Evolutionary conservation across 2,797 vertebrate genomes (phyloP).

Genomic region (Cossypha niveicapilla): DNA sequence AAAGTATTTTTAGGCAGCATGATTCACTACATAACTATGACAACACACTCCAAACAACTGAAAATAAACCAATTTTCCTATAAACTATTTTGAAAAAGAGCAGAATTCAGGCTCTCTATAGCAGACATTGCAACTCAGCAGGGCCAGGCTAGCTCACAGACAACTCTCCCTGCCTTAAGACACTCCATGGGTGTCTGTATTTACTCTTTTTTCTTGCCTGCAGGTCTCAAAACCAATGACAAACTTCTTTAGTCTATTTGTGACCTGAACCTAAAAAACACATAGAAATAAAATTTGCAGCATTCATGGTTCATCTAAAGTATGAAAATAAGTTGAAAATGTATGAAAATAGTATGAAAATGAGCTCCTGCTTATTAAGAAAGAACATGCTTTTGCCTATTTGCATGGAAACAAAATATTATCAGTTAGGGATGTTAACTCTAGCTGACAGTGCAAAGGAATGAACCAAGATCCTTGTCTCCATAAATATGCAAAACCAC

Average conservation of each 20-base stretch:
- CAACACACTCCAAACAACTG: not conserved
- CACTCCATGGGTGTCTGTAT: not conserved
- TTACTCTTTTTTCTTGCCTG: not conserved
- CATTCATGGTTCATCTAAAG: not conserved
- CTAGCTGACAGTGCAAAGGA: not conserved
- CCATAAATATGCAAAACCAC: not conserved
- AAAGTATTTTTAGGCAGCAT: not conserved
- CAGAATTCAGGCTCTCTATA: not conserved
- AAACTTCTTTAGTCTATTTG: not conserved
- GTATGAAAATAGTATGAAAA: too few species aligned
- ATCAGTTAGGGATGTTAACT: not conserved
- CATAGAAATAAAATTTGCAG: not conserved
- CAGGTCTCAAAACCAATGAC: not conserved
- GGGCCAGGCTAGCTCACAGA: not conserved
- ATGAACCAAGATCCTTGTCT: not conserved
- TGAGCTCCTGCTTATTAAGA: not conserved
- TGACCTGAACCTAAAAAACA: not conserved
- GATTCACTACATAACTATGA: constrained; percentile 25
- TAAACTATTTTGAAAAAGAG: not conserved
- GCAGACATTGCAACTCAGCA: not conserved
- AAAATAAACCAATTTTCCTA: not conserved
- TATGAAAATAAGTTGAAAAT: too few species aligned
- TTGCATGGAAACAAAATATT: not conserved
- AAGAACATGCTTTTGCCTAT: not conserved
- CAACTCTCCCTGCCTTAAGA: not conserved